Base-by-base conservation (phyloP, 2,113 vertebrate genomes). In the Artemisiospiza belli region DNA sequence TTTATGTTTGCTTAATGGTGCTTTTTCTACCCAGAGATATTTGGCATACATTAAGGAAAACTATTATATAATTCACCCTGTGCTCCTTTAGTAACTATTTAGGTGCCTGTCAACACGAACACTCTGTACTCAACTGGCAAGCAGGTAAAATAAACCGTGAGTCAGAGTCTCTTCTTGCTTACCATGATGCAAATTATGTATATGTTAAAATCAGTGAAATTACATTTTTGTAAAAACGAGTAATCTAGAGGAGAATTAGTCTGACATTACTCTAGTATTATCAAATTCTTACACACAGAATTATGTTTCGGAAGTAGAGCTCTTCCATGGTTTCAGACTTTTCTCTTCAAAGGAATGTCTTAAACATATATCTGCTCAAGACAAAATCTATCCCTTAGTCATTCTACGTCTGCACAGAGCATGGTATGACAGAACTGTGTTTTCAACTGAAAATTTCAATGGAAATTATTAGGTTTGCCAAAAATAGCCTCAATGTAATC, bases 1-100 rank as follows among this genome's bases (percentile, higher is more conserved):
- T 92, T 91, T 94, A 83, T 68, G 20, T 91, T 97, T 96, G 52
- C 87, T 96, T 95, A 97, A 95, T 89, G 75, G 44, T 6, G 6
- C 66, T 72, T 93, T 61, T 95, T 57, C 57, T 96, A 43, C 74
- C 41, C 49, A 93, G 87, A 91, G 73, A 83, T 81, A 89, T 78
- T 89, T 84, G 63, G 66, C 73, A 95, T 96, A 83, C 44, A 87
- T 94, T 96, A 89, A 88, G 51, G 92, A 33, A 54, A 64, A 62
- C 63, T 64, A 58, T 94, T 90, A 72, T 73, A 73, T 52, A 94
- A 83, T 87, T 91, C 68, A 96, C 74, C 83, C 63, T 84, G 18
- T 92, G n/a, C 46, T 92, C 78, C 81, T 85, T 92, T 72, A 88
- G 77, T 79, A 96, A 93, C 57, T 84, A 84, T 87, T 95, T 91